phyloP scores from a whole-genome alignment of 2,113 vertebrate species.

The Coryphaenoides rupestris region DNA sequence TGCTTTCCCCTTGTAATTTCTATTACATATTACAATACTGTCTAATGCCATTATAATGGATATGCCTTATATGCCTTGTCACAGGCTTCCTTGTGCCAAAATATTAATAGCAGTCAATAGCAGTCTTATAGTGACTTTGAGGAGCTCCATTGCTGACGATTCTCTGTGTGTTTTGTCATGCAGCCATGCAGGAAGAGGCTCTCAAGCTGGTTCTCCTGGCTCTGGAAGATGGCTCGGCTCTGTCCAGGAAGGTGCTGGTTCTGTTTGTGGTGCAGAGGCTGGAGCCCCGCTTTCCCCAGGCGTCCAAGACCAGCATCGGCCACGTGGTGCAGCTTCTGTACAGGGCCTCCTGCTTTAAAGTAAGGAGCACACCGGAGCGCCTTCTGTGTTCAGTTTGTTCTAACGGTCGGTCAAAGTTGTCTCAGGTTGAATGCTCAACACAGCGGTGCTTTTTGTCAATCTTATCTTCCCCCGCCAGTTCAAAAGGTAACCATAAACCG shows the following conservation, averaged over 20 bases:
- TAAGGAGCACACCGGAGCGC: slow-evolving; percentile 41
- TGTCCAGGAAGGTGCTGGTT: slow-evolving; percentile 95
- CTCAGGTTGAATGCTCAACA: no score
- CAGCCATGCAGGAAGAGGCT: slow-evolving; percentile 98
- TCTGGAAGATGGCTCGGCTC: slow-evolving; percentile 92
- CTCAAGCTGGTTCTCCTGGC: slow-evolving; percentile 94
- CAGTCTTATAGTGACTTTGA: not conserved
- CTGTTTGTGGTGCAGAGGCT: slow-evolving; percentile 97
- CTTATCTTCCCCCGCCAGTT: no score
- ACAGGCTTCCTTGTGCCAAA: no score
- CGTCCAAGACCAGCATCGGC: slow-evolving; percentile 97
- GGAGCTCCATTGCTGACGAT: not conserved
- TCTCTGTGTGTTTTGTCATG: not conserved
- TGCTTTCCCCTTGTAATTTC: no score
- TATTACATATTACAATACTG: no score
- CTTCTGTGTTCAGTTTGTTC: no score
- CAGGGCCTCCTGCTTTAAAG: slow-evolving; percentile 97
- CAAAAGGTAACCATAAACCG: no score
- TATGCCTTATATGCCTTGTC: no score
- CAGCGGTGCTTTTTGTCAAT: no score
- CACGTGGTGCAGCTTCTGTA: slow-evolving; percentile 98
- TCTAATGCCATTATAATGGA: no score
- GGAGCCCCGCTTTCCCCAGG: slow-evolving; percentile 95
- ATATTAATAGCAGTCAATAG: no score
- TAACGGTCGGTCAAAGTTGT: no score